Percentiles rank a stretch among this genome's conserved stretches.
Evolutionary conservation across 2,888 invertebrate species (phyloP).

Genomic region (Pristionchus maxplancki): DNA sequence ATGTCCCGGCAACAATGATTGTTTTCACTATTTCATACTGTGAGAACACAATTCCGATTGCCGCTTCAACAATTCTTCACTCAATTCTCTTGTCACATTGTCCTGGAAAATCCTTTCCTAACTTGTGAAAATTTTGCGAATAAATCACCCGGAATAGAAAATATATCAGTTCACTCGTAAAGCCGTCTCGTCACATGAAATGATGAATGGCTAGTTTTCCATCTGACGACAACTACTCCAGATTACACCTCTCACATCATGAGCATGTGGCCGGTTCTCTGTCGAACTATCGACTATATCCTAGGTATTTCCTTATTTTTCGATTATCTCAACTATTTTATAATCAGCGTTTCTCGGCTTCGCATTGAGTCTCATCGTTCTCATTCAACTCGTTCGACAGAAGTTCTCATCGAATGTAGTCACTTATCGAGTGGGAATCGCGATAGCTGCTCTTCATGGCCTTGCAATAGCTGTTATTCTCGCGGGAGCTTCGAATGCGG

Average conservation of each 20-base stretch:
- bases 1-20: too few relatives aligned
- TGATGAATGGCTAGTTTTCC: background rate
- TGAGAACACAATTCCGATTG: too few relatives aligned
- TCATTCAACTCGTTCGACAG: background rate
- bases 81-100: too few relatives aligned
- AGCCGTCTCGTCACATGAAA: background rate
- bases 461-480: conserved; percentile 14
- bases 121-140: background rate
- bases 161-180: background rate
- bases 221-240: background rate
- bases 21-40: too few relatives aligned
- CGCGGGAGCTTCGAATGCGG: background rate
- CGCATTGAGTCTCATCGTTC: background rate
- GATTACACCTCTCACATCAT: background rate
- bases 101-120: too few relatives aligned
- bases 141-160: background rate
- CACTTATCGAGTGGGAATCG: background rate
- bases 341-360: background rate
- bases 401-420: background rate
- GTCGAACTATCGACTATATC: background rate
- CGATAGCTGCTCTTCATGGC: background rate
- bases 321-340: background rate
- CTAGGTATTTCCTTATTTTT: background rate
- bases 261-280: background rate
- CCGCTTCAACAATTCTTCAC: too few relatives aligned